phyloP scores from a whole-genome alignment of 2,888 invertebrate genomes.

The Luperina nickerlii region DNA sequence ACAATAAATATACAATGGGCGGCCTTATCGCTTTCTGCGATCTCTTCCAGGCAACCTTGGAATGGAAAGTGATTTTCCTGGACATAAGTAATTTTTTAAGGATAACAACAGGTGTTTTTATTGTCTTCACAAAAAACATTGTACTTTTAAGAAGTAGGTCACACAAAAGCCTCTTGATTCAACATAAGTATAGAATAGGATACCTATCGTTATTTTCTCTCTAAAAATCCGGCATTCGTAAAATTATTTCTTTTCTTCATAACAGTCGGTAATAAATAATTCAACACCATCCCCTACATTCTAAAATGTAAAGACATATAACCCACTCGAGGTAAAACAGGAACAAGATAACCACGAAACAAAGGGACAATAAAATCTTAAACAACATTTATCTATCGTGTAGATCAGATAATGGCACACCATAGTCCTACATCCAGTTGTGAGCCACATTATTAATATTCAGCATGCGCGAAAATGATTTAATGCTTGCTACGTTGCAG shows the following conservation, averaged over 20 bases:
- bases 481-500: conserved; percentile 67
- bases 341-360: conserved; percentile 23
- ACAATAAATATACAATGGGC: too few relatives aligned
- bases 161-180: not conserved
- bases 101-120: not conserved
- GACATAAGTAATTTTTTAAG: not conserved
- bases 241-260: not conserved
- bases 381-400: conserved; percentile 58
- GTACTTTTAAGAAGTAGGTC: not conserved
- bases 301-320: not conserved
- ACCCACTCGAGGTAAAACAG: not conserved
- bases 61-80: too few relatives aligned
- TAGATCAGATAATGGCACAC: conserved; percentile 62
- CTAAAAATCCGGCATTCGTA: not conserved
- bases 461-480: conserved; percentile 82
- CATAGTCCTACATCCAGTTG: conserved; percentile 55
- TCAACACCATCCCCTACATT: conserved; percentile 8
- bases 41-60: too few relatives aligned
- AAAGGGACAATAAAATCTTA: conserved; percentile 52
- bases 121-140: not conserved
- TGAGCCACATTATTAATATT: conserved; percentile 80
- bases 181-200: not conserved
- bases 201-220: not conserved
- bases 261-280: not conserved
- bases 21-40: too few relatives aligned